phyloP scores from a whole-genome alignment of 1,140 invertebrate species.

The Monomorium pharaonis region DNA sequence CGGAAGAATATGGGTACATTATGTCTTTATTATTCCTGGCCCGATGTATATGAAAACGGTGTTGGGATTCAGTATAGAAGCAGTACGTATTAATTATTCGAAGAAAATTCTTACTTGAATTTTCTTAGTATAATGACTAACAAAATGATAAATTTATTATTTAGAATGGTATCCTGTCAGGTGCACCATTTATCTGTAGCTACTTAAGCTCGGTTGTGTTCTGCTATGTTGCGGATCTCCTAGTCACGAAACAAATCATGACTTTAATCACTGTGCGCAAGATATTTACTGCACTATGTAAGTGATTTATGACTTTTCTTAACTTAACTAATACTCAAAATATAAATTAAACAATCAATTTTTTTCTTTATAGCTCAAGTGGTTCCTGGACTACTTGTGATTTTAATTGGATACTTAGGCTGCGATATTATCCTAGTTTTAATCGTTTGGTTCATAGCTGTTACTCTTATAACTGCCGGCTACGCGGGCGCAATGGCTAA shows the following conservation, averaged over 20 bases:
- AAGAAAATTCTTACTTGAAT: neutral
- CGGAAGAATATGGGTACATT: constrained; percentile 90
- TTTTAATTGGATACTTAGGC: constrained; percentile 89
- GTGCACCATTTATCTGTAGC: constrained; percentile 89
- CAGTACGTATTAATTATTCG: constrained; percentile 80
- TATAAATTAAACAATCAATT: constrained; percentile 24
- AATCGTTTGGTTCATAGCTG: constrained; percentile 89
- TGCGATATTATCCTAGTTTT: constrained; percentile 87
- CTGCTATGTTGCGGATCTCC: constrained; percentile 89
- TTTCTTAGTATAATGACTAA: neutral
- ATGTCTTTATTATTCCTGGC: constrained; percentile 89
- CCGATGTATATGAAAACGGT: constrained; percentile 91
- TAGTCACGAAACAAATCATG: constrained; percentile 87
- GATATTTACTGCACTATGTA: constrained; percentile 88
- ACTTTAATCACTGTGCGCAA: constrained; percentile 89
- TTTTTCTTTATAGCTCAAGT: constrained; percentile 86
- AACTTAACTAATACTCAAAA: neutral
- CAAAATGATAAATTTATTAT: constrained; percentile 66
- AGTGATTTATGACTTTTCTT: constrained; percentile 68
- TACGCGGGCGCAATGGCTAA: constrained; percentile 92
- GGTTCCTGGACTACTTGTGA: constrained; percentile 88
- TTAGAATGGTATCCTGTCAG: constrained; percentile 89
- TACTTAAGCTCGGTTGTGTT: constrained; percentile 90
- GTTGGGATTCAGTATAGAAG: constrained; percentile 89
- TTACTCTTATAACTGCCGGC: constrained; percentile 90